These are phyloP conservation scores for Vanacampus margaritifer DNA, from an alignment of 2,113 vertebrate genomes.

Conservation along the genomic window DNA sequence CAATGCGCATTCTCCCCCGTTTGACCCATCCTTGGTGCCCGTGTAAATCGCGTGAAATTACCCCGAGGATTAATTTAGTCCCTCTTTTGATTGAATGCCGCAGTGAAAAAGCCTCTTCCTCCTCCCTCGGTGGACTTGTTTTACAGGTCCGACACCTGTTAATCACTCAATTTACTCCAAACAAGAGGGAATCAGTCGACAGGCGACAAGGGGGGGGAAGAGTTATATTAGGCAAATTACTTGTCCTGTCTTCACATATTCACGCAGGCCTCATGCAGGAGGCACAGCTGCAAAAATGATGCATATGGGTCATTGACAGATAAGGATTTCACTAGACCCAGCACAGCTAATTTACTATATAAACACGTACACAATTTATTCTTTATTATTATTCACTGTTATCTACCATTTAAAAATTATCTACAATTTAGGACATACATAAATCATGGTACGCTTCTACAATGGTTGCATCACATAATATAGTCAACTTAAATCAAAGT, in stretches of 20 bases:
- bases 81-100: slow-evolving; percentile 66
- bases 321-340: no score
- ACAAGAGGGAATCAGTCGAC: slow-evolving; percentile 57
- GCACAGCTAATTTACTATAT: no score
- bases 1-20: slow-evolving; percentile 79
- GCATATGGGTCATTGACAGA: not conserved
- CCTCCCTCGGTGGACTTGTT: slow-evolving; percentile 63
- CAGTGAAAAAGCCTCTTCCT: slow-evolving; percentile 58
- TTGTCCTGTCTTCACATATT: not conserved
- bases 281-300: not conserved
- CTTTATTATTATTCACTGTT: no score
- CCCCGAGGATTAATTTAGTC: slow-evolving; percentile 82
- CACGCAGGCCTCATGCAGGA: not conserved
- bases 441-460: no score
- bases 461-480: no score
- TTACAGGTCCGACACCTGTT: slow-evolving; percentile 69
- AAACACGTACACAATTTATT: no score
- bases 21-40: slow-evolving; percentile 80
- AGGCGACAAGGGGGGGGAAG: slow-evolving; percentile 34
- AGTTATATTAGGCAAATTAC: not conserved
- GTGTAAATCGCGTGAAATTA: slow-evolving; percentile 86
- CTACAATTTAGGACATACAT: no score
- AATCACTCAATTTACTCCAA: slow-evolving; percentile 79
- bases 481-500: no score
- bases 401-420: no score